Percentiles rank a stretch among this genome's conserved stretches.
These are phyloP conservation scores for Ennomos fuscantarius DNA, from an alignment of 2,888 invertebrate genomes.

Conservation along the genomic window DNA sequence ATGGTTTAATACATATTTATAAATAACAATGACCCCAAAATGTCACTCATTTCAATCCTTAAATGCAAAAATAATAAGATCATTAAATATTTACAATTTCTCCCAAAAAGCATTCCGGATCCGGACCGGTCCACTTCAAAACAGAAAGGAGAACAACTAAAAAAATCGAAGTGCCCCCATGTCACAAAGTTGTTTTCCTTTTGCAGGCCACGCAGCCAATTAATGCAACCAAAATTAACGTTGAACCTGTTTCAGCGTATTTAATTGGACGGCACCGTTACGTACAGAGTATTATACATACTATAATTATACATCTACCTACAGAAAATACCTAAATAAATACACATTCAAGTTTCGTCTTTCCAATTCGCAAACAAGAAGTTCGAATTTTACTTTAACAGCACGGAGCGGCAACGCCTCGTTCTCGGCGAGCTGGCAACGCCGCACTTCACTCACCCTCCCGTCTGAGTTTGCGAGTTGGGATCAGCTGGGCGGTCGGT, in stretches of 20 bases:
- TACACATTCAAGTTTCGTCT: slow-evolving; percentile 30
- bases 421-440: slow-evolving; percentile 58
- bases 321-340: slow-evolving; percentile 10
- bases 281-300: slow-evolving; percentile 19
- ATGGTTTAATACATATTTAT: too few species aligned
- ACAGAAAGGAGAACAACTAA: slow-evolving; percentile 5
- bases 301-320: slow-evolving; percentile 21
- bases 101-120: slow-evolving; percentile 15
- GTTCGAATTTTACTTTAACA: slow-evolving; percentile 58
- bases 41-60: slow-evolving; percentile 5
- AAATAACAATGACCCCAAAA: not conserved
- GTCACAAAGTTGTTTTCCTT: slow-evolving; percentile 12
- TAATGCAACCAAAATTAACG: slow-evolving; percentile 38
- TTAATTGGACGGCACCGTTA: slow-evolving; percentile 43
- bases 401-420: slow-evolving; percentile 56
- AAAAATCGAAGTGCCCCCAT: slow-evolving; percentile 9
- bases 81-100: slow-evolving; percentile 17
- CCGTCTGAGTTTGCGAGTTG: slow-evolving; percentile 54
- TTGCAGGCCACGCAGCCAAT: slow-evolving; percentile 32
- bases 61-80: not conserved
- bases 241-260: slow-evolving; percentile 37
- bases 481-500: slow-evolving; percentile 44
- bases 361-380: slow-evolving; percentile 67
- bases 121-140: not conserved
- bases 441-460: slow-evolving; percentile 42